Conservation (phyloP, 37 sponge, comb jelly and placozoan species). For the Spongilla lacustris region DNA sequence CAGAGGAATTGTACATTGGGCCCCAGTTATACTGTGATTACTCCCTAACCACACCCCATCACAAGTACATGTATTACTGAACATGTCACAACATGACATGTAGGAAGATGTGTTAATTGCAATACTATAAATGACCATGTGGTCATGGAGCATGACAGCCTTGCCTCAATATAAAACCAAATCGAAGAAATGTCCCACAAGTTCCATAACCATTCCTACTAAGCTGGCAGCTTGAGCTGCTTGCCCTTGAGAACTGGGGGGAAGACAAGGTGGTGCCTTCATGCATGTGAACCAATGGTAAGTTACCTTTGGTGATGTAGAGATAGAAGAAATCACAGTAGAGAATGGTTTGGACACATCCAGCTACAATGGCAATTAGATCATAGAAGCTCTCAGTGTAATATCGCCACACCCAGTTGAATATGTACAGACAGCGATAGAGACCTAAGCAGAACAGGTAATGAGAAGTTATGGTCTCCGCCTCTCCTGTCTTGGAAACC, state of each 20-base stretch:
- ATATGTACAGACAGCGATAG: conserved; percentile 94
- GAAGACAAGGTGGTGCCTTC: too few relatives aligned
- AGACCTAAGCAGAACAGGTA: conserved; percentile 97
- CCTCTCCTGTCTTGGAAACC: conserved; percentile 99
- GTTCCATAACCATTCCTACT: background rate
- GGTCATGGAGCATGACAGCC: too few relatives aligned
- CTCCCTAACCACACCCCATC: too few relatives aligned
- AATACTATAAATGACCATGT: too few relatives aligned
- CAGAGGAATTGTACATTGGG: too few relatives aligned
- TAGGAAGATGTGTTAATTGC: too few relatives aligned
- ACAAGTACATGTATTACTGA: too few relatives aligned
- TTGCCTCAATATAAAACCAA: too few relatives aligned
- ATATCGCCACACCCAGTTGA: conserved; percentile 97
- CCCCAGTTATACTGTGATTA: too few relatives aligned
- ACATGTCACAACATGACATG: too few relatives aligned
- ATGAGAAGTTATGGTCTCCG: conserved; percentile 98
- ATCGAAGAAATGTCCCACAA: background rate
- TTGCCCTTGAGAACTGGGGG: conserved; percentile 86
- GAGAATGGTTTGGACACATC: conserved; percentile 96
- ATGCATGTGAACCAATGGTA: too few relatives aligned
- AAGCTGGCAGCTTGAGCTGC: conserved; percentile 86
- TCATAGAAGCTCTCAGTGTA: conserved; percentile 96
- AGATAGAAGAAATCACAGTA: conserved; percentile 99
- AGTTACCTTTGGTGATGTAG: conserved; percentile 98
- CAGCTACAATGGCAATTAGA: conserved; percentile 95